Conservation (phyloP, 1,140 invertebrate genomes). For the Periplaneta americana region DNA sequence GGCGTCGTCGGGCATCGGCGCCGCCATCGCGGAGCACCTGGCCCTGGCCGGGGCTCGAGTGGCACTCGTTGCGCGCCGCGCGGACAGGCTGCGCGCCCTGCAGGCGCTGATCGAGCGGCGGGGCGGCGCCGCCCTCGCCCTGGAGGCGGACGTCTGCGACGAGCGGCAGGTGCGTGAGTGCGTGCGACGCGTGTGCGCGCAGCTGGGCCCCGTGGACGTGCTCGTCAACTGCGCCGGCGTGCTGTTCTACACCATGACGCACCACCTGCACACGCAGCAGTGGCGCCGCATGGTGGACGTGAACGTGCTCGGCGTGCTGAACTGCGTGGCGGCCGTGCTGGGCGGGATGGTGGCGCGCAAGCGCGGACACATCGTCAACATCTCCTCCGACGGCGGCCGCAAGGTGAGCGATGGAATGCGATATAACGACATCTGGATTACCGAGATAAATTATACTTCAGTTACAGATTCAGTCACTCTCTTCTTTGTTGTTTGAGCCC, state of each 20-base stretch:
- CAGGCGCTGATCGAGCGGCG: slow-evolving; percentile 12
- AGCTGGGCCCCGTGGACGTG: slow-evolving; percentile 25
- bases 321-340: slow-evolving; percentile 25
- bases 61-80: slow-evolving; percentile 23
- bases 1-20: slow-evolving; percentile 29
- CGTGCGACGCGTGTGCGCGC: slow-evolving; percentile 19
- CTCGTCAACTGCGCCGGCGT: slow-evolving; percentile 29
- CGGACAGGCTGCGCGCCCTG: slow-evolving; percentile 19
- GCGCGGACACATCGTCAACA: slow-evolving; percentile 27
- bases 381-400: slow-evolving; percentile 28
- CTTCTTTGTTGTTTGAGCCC: too few relatives aligned
- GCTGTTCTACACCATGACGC: slow-evolving; percentile 27
- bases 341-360: slow-evolving; percentile 22
- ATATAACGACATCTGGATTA: too few relatives aligned
- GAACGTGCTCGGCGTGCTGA: slow-evolving; percentile 26
- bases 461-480: too few relatives aligned
- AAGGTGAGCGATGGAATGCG: too few relatives aligned
- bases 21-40: slow-evolving; percentile 21
- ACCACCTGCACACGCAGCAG: slow-evolving; percentile 22
- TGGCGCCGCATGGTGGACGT: slow-evolving; percentile 27
- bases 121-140: slow-evolving; percentile 12
- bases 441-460: too few relatives aligned
- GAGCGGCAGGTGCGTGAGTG: slow-evolving; percentile 18
- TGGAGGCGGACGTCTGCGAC: slow-evolving; percentile 25
- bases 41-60: slow-evolving; percentile 24